phyloP scores from a whole-genome alignment of 1,140 invertebrate genomes.

The Neelides sp. region DNA sequence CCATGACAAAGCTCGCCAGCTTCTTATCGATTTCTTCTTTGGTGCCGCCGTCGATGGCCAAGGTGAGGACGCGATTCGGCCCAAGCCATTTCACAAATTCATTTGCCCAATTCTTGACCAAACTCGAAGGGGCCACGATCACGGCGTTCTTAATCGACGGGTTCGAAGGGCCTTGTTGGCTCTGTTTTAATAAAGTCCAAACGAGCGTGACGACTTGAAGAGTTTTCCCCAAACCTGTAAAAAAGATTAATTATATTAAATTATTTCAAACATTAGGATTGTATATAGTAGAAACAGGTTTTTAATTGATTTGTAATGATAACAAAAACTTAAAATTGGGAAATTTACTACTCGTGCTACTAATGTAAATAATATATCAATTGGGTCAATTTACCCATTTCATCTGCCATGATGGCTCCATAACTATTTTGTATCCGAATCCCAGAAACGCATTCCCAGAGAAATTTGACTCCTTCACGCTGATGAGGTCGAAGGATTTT shows the following conservation, averaged over 20 bases:
- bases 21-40: slow-evolving; percentile 78
- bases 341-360: too few relatives aligned
- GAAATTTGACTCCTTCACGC: slow-evolving; percentile 97
- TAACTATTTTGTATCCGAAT: slow-evolving; percentile 69
- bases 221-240: slow-evolving; percentile 73
- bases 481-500: slow-evolving; percentile 94
- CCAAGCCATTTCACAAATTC: slow-evolving; percentile 96
- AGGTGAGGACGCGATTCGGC: slow-evolving; percentile 60
- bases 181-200: slow-evolving; percentile 84
- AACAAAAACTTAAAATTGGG: too few relatives aligned
- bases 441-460: slow-evolving; percentile 98
- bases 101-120: slow-evolving; percentile 99
- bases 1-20: slow-evolving; percentile 56
- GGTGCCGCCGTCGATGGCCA: slow-evolving; percentile 83
- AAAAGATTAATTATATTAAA: slow-evolving; percentile 34
- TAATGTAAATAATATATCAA: slow-evolving; percentile 17
- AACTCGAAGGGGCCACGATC: slow-evolving; percentile 89
- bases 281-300: too few relatives aligned
- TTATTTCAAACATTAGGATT: too few relatives aligned
- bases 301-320: too few relatives aligned
- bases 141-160: slow-evolving; percentile 81
- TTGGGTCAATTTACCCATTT: slow-evolving; percentile 60
- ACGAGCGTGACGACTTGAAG: slow-evolving; percentile 93
- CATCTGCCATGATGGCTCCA: slow-evolving; percentile 98
- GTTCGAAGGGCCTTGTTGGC: slow-evolving; percentile 51